These are phyloP conservation scores for Patella vulgata DNA, from an alignment of 1,140 invertebrate genomes.

Conservation along the genomic window DNA sequence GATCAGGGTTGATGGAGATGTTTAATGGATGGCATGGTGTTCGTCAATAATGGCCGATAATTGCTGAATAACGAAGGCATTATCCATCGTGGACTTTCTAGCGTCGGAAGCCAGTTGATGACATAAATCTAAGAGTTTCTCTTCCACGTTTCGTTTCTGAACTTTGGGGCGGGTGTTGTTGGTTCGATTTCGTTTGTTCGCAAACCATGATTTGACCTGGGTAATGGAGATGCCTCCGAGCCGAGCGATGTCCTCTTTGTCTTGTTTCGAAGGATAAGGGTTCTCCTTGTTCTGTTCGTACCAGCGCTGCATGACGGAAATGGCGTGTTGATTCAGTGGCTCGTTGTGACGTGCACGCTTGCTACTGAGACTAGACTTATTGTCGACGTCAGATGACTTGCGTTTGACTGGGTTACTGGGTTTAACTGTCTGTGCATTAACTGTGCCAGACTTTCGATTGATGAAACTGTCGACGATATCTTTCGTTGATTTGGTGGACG, in stretches of 20 bases:
- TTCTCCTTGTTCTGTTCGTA: constrained; percentile 51
- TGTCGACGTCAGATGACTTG: too few species aligned
- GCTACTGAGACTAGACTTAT: constrained; percentile 2
- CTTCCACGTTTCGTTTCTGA: constrained; percentile 55
- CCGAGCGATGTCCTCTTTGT: constrained; percentile 54
- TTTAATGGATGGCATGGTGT: too few species aligned
- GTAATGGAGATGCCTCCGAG: constrained; percentile 53
- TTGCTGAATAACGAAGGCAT: constrained; percentile 57
- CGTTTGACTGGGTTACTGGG: too few species aligned
- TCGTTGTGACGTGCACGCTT: constrained; percentile 51
- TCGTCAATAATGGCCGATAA: constrained; percentile 49
- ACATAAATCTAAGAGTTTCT: constrained; percentile 52
- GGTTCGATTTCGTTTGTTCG: constrained; percentile 62
- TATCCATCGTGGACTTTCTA: constrained; percentile 40
- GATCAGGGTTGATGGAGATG: too few species aligned
- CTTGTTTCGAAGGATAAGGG: constrained; percentile 58
- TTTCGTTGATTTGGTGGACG: too few species aligned
- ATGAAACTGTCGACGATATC: too few species aligned
- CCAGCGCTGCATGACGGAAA: constrained; percentile 56
- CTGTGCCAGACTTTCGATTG: too few species aligned
- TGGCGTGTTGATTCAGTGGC: constrained; percentile 50
- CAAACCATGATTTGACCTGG: constrained; percentile 62
- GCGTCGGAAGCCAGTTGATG: constrained; percentile 45
- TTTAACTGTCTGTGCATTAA: too few species aligned
- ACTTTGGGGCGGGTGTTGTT: constrained; percentile 63